These are phyloP conservation scores for Turnix velox DNA, from an alignment of 2,113 vertebrate genomes.

Conservation along the genomic window DNA sequence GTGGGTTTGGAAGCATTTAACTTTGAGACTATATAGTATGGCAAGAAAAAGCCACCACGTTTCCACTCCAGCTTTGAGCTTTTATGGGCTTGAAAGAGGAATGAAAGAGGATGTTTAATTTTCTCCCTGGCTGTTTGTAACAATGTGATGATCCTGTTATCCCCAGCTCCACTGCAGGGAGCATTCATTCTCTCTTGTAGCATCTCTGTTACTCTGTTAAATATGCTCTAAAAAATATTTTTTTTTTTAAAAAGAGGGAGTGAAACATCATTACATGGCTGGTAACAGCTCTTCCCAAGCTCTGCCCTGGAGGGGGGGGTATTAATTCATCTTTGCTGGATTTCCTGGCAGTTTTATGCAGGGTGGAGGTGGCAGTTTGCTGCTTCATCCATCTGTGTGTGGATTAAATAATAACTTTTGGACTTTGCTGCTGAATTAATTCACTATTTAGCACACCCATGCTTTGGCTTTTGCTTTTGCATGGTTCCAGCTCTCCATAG, in stretches of 20 bases:
- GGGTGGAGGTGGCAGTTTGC: background rate
- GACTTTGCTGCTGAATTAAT: background rate
- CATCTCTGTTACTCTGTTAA: background rate
- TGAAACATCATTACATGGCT: background rate
- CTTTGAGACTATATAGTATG: background rate
- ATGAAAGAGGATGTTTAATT: background rate
- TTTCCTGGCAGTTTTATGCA: background rate
- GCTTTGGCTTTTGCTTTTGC: background rate
- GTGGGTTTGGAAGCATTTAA: background rate
- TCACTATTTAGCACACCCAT: rapidly evolving
- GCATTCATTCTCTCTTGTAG: background rate
- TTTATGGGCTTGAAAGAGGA: background rate
- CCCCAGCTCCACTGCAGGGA: background rate
- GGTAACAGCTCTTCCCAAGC: background rate
- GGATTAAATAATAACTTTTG: background rate
- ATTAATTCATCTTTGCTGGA: background rate
- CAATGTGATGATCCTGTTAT: constrained; percentile 40
- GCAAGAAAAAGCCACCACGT: rapidly evolving
- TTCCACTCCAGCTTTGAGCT: background rate
- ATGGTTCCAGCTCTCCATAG: no score
- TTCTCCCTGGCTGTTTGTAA: constrained; percentile 4
- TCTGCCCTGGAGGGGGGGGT: background rate
- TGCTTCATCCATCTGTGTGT: background rate
- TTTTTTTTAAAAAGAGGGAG: background rate
- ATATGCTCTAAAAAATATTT: no score